Conservation (phyloP, 2,888 invertebrate species). For the Perithous albicinctus region DNA sequence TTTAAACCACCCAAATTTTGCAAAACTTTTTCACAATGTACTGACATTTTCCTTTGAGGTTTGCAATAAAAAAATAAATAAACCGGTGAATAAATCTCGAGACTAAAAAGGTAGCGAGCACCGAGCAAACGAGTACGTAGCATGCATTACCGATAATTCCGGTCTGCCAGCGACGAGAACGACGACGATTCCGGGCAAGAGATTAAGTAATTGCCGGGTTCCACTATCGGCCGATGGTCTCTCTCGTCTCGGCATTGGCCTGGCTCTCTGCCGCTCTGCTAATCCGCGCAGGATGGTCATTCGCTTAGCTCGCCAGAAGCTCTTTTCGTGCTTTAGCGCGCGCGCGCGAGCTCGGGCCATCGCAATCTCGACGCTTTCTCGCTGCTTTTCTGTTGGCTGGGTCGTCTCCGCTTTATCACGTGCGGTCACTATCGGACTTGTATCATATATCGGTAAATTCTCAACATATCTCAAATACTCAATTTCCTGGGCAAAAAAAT, state of each 20-base stretch:
- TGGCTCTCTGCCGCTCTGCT: conserved; percentile 56
- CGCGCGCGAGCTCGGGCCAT: not conserved
- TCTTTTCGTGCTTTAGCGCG: conserved; percentile 29
- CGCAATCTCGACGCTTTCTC: conserved; percentile 23
- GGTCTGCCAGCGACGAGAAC: conserved; percentile 48
- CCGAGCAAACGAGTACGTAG: conserved; percentile 66
- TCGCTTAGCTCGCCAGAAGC: conserved; percentile 37
- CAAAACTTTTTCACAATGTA: too few relatives aligned
- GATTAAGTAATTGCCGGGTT: conserved; percentile 79
- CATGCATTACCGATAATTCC: conserved; percentile 78
- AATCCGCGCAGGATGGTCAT: conserved; percentile 55
- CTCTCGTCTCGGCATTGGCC: conserved; percentile 57
- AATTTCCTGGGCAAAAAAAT: conserved; percentile 34
- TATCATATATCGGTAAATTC: conserved; percentile 33
- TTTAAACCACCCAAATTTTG: too few relatives aligned
- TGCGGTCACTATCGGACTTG: not conserved
- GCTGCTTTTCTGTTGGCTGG: conserved; percentile 4
- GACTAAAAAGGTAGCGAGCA: conserved; percentile 61
- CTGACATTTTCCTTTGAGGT: too few relatives aligned
- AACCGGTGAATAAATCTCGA: conserved; percentile 57
- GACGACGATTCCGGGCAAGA: conserved; percentile 73
- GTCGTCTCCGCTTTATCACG: conserved; percentile 22
- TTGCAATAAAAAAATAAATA: too few relatives aligned
- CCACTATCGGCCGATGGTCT: conserved; percentile 72
- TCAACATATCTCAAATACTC: conserved; percentile 44